These are phyloP conservation scores for Corynorhinus townsendii DNA, from an alignment of 2,113 vertebrate species.

Conservation along the genomic window DNA sequence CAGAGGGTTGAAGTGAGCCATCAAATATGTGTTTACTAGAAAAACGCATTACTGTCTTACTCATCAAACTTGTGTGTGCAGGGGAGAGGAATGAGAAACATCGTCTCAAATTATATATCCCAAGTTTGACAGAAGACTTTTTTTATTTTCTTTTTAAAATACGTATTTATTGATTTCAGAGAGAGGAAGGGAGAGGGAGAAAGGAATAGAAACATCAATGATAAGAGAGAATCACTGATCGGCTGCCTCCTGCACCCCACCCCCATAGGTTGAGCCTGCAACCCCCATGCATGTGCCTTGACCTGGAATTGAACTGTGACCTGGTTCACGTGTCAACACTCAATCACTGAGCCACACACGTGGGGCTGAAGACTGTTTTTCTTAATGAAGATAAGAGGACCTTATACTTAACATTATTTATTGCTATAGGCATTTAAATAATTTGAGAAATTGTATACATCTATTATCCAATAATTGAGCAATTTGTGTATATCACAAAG, in stretches of 20 bases:
- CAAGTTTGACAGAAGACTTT: not conserved
- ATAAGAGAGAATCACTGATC: too few species aligned
- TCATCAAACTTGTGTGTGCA: not conserved
- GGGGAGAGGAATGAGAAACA: not conserved
- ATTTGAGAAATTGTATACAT: not conserved
- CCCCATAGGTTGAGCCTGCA: too few species aligned
- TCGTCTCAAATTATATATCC: not conserved
- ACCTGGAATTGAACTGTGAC: too few species aligned
- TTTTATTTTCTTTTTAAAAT: too few species aligned
- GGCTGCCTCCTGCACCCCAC: too few species aligned
- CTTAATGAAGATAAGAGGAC: not conserved
- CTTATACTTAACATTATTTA: not conserved
- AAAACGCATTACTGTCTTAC: not conserved
- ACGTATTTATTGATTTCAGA: too few species aligned
- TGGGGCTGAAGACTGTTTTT: not conserved
- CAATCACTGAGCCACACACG: too few species aligned
- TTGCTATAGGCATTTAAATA: not conserved
- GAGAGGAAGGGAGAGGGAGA: too few species aligned
- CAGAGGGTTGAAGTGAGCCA: not conserved
- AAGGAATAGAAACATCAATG: too few species aligned
- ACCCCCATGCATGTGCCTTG: too few species aligned
- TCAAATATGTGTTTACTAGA: constrained; percentile 13
- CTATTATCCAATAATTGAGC: not conserved
- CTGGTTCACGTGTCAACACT: too few species aligned
- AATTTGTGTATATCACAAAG: not conserved